Base-by-base conservation (phyloP, 1,140 invertebrate species). In the Drosophila jambulina region DNA sequence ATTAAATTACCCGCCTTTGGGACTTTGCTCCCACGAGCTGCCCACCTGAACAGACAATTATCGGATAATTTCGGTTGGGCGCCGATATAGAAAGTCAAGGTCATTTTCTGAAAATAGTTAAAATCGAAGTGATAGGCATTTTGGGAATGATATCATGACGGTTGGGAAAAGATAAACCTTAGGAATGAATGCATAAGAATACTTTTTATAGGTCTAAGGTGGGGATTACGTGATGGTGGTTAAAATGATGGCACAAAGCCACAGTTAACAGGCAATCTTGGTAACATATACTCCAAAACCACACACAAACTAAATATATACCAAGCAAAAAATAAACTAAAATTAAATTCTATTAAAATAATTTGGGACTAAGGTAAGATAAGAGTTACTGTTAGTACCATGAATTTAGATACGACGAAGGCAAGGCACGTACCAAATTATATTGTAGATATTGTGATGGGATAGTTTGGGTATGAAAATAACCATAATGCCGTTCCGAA, bases 11-110 rank as follows among this genome's bases (percentile, higher is more conserved):
- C 23, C 32, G 40, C 3, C 13, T 5, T 19, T 5, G 15, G 72
- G 61, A 75, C 72, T 75, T 75, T 75, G 72, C 36, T 34, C 57
- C 57, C 62, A 34, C 27, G 49, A 63, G 58, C 8, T 6, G 36
- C 23, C 21, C 29, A 54, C 42, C 71, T 45, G 21, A 75, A 75
- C 72, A 75, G 70, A 75, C 49, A 75, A 75, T 75, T 75, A 75
- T 75, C 19, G 60, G 40, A 75, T 53, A 25, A 75, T 75, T 56
- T 75, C 19, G 19, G 36, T 56, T 40, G 34, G 69, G 27, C 65
- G 27, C 4, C 49, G 46, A 49, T 62, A 46, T n/a, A 9, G 25
- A 25, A 19, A 72, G 43, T 69, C 67, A 69, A 68, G 63, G 67
- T 54, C 36, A 25, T 9, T 32, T 40, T 13, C 38, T 43, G 19